Evolutionary conservation across 2,888 invertebrate genomes (phyloP).

Genomic region (Agelastica alni): DNA sequence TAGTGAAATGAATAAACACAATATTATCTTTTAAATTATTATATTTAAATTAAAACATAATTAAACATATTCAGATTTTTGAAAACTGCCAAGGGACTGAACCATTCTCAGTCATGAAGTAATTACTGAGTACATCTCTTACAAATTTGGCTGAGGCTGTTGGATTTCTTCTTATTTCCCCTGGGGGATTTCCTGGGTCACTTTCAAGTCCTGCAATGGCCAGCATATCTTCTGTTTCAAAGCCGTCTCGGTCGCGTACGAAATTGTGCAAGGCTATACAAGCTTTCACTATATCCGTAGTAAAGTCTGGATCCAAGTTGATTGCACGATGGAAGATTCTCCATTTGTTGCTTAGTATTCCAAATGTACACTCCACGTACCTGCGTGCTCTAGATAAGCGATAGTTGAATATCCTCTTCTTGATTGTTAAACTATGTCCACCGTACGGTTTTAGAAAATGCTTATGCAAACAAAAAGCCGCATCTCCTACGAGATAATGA

Average conservation of each 20-base stretch:
- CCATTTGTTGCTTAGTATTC: slow-evolving; percentile 40
- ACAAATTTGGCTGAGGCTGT: no score
- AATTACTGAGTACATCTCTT: no score
- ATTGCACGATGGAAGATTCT: slow-evolving; percentile 40
- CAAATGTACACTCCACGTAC: no score
- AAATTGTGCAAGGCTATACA: slow-evolving; percentile 36
- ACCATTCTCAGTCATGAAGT: no score
- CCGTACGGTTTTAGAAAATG: slow-evolving; percentile 15
- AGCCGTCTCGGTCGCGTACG: slow-evolving; percentile 31
- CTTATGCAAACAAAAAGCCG: slow-evolving; percentile 12
- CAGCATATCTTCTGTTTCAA: slow-evolving; percentile 20
- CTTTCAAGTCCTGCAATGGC: slow-evolving; percentile 16
- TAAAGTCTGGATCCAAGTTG: slow-evolving; percentile 33
- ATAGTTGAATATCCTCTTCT: slow-evolving; percentile 30
- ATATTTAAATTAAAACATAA: no score
- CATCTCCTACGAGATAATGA: slow-evolving; percentile 7
- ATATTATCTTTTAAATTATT: no score
- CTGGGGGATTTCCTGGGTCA: no score
- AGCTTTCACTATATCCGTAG: slow-evolving; percentile 37
- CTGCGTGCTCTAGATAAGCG: slow-evolving; percentile 35
- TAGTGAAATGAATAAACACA: no score
- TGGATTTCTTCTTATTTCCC: no score
- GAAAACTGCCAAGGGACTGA: no score
- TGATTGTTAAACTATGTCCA: no score
- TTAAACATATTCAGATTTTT: no score